Evolutionary conservation across 2,888 invertebrate species (phyloP).

Genomic region (Pecten maximus): DNA sequence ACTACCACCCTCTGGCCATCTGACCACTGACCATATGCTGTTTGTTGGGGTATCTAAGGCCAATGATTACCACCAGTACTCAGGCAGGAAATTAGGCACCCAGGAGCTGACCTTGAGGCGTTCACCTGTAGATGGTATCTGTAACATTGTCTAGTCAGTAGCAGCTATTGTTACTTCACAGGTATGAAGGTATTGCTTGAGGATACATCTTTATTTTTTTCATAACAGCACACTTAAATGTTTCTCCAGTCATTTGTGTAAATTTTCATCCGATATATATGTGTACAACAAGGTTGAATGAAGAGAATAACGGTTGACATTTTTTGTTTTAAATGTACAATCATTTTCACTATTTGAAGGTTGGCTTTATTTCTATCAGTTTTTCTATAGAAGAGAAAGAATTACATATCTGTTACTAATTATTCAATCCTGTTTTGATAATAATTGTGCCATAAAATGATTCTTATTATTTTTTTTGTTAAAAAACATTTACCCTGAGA

Average conservation of each 20-base stretch:
- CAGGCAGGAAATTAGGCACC: not conserved
- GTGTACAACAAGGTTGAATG: too few relatives aligned
- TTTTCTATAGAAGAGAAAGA: too few relatives aligned
- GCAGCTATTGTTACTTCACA: not conserved
- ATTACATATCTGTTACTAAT: too few relatives aligned
- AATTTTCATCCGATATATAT: too few relatives aligned
- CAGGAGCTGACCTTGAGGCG: not conserved
- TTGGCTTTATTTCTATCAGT: too few relatives aligned
- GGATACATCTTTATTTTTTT: not conserved
- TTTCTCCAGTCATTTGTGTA: not conserved
- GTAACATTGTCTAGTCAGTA: not conserved
- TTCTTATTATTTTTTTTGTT: too few relatives aligned
- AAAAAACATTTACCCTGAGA: too few relatives aligned
- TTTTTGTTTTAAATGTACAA: too few relatives aligned
- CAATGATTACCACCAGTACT: not conserved
- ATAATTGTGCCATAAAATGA: too few relatives aligned
- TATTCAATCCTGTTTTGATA: too few relatives aligned
- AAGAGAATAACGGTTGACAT: too few relatives aligned
- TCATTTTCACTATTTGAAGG: too few relatives aligned
- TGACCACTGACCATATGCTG: conserved; percentile 26
- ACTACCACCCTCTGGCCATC: not conserved
- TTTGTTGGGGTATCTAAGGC: not conserved
- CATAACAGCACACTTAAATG: not conserved
- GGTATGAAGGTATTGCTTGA: not conserved
- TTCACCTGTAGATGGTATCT: conserved; percentile 9